A percentile compares a stretch with the other conserved stretches of the same genome.
Conservation (phyloP, 92 coral and sea anemone genomes). For the Parazoanthus darwini region DNA sequence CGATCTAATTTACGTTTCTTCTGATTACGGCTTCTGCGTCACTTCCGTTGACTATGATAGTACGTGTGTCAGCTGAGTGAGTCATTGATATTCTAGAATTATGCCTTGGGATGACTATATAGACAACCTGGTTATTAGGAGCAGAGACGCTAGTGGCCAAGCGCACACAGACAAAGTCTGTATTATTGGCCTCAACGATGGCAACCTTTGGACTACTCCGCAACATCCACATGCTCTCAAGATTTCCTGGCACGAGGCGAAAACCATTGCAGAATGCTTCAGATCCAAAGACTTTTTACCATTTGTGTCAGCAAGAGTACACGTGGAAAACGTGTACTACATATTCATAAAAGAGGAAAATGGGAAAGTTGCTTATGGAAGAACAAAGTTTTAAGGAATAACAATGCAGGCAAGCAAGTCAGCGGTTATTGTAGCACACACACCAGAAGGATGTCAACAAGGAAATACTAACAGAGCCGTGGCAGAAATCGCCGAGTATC, state of each 20-base stretch:
- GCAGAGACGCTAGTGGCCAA: constrained; percentile 50
- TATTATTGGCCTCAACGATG: constrained; percentile 71
- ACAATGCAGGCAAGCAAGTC: constrained; percentile 61
- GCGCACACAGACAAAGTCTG: constrained; percentile 63
- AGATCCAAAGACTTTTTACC: constrained; percentile 47
- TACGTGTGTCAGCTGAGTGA: too few species aligned
- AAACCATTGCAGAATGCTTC: constrained; percentile 48
- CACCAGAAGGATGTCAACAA: constrained; percentile 58
- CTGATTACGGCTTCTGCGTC: too few species aligned
- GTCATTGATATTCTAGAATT: background rate
- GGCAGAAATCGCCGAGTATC: constrained; percentile 59
- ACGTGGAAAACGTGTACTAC: constrained; percentile 18
- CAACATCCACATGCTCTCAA: constrained; percentile 40
- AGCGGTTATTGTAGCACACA: constrained; percentile 56
- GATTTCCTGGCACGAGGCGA: background rate
- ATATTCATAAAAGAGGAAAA: constrained; percentile 53
- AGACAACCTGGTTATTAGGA: constrained; percentile 63
- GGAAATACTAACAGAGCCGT: constrained; percentile 63
- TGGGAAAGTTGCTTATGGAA: constrained; percentile 43
- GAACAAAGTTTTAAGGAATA: constrained; percentile 40
- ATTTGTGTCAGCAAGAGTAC: constrained; percentile 45
- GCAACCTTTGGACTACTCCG: constrained; percentile 57
- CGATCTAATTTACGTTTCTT: too few species aligned
- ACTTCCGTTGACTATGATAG: too few species aligned
- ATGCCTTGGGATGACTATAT: constrained; percentile 78